Evolutionary conservation across 2,113 vertebrate species (phyloP).

Genomic region (Gasterosteus nipponicus): DNA sequence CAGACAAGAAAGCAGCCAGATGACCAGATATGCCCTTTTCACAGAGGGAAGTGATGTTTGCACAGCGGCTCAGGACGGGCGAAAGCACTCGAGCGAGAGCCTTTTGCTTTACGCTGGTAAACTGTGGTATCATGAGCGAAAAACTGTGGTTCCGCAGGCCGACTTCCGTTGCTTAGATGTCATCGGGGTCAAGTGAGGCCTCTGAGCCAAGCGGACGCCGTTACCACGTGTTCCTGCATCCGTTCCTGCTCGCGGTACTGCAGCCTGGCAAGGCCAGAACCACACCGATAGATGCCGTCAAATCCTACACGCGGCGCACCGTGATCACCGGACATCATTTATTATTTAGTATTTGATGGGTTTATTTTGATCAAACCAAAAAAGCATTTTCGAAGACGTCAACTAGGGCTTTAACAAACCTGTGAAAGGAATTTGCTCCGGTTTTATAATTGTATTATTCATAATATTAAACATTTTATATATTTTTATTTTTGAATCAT

Average conservation of each 20-base stretch:
- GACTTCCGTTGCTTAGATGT: too few relatives aligned
- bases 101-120: neutral
- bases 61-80: neutral
- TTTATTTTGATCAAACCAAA: too few relatives aligned
- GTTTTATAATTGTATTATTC: neutral
- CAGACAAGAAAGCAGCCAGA: neutral
- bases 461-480: neutral
- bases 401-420: too few relatives aligned
- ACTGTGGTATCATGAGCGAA: neutral
- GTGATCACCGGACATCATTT: too few relatives aligned
- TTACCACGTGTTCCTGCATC: neutral
- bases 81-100: neutral
- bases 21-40: neutral
- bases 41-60: too few relatives aligned
- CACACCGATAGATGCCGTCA: too few relatives aligned
- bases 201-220: neutral
- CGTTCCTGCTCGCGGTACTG: too few relatives aligned
- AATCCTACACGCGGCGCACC: too few relatives aligned
- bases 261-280: too few relatives aligned
- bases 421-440: too few relatives aligned
- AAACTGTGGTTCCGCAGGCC: neutral
- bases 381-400: too few relatives aligned
- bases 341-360: too few relatives aligned
- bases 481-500: neutral
- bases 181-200: neutral